phyloP scores from a whole-genome alignment of 2,113 vertebrate genomes.

The Cavia aperea region DNA sequence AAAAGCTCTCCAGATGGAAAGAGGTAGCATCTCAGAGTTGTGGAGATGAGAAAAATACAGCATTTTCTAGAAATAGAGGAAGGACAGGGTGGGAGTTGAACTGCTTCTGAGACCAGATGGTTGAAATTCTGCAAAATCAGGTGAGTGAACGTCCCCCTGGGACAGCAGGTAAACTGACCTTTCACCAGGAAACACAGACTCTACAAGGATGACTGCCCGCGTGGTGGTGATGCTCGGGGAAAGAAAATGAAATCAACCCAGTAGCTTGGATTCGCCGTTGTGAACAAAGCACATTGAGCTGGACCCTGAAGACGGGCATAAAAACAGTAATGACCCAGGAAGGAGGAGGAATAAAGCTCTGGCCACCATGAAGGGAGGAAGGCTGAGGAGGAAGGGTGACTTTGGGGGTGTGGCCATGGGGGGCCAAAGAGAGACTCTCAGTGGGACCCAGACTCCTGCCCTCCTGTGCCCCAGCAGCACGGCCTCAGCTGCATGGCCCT shows the following conservation, averaged over 20 bases:
- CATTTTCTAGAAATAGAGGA: conserved; percentile 43
- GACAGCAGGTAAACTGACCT: not conserved
- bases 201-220: not conserved
- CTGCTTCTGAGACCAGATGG: not conserved
- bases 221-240: not conserved
- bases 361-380: not conserved
- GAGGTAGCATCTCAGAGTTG: not conserved
- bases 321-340: not conserved
- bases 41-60: conserved; percentile 28
- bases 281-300: not conserved
- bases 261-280: not conserved
- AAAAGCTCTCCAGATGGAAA: conserved; percentile 42
- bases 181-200: not conserved
- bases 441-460: not conserved
- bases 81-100: conserved; percentile 14
- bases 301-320: not conserved
- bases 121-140: conserved; percentile 11
- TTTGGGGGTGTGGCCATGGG: not conserved
- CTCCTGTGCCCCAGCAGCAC: not conserved
- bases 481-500: not conserved
- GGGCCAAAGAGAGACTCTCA: not conserved
- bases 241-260: not conserved
- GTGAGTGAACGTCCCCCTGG: not conserved
- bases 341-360: not conserved
- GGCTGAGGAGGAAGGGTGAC: not conserved